Base-by-base conservation (phyloP, 2,113 vertebrate genomes). In the Callionymus lyra region DNA sequence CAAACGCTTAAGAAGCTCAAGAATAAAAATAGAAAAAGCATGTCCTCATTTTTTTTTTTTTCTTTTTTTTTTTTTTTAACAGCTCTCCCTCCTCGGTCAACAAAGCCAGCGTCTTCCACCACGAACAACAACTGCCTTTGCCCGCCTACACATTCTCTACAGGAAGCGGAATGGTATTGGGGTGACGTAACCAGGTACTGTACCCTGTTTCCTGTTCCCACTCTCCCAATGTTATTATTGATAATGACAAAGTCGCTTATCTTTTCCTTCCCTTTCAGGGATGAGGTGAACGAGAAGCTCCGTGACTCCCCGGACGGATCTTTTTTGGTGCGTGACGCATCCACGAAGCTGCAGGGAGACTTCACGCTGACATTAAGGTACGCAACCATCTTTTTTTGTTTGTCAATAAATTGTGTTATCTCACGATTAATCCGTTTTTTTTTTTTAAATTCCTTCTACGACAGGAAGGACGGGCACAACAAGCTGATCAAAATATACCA, bases 101-200 rank as follows among this genome's bases (percentile, higher is more conserved):
- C 88, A 56, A 94, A 92, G 65, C 84, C 90, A 67, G 76, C 77
- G 79, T 85, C 86, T 72, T 83, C 90, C 65, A 67, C 84, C 45
- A 74, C 83, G 77, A 85, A 85, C 48, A 89, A 87, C 70, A 90
- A 89, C 72, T 85, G 86, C 72, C 79, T 83, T 48, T 71, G 68
- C 70, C 62, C 74, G 51, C 85, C 84, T 46, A 56, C 45, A 31
- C 70, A 73, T 39, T 79, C 83, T 44, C 84, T 97, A 45, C 87
- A 91, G 78, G 93, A 97, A 36, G 89, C 92, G 0, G 91, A 97
- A 56, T 98, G 94, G 94, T 98, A 97, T 59, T 98, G 94, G 94
- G 93, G 92, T 16, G 92, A 95, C 63, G 90, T 96, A 58, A 91
- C 88, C 63, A 91, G 94, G 93, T 97, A 86, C 86, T 9, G 16